Percentiles rank a stretch among this genome's conserved stretches.
Evolutionary conservation across 2,113 vertebrate species (phyloP).

Genomic region (Callipepla squamata): DNA sequence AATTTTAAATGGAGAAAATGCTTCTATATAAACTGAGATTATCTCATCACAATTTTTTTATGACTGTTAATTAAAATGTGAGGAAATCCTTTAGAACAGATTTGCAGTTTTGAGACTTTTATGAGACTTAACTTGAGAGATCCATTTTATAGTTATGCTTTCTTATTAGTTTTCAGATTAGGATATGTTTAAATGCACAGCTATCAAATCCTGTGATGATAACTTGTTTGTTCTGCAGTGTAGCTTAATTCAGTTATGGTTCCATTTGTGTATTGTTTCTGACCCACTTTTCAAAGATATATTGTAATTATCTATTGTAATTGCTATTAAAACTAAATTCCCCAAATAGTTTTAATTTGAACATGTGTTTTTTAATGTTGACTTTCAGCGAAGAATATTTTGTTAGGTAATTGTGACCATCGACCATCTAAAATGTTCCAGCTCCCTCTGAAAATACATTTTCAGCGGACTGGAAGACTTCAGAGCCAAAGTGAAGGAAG

Average conservation of each 20-base stretch:
- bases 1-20: conserved; percentile 61
- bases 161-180: conserved; percentile 61
- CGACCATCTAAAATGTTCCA: neutral
- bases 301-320: conserved; percentile 17
- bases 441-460: neutral
- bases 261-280: conserved; percentile 2
- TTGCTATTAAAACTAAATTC: conserved; percentile 5
- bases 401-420: neutral
- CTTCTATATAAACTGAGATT: conserved; percentile 54
- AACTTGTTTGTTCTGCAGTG: conserved; percentile 51
- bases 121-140: conserved; percentile 59
- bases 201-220: conserved; percentile 52
- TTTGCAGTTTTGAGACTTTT: conserved; percentile 67
- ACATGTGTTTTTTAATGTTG: neutral
- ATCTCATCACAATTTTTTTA: conserved; percentile 72
- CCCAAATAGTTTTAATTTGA: neutral
- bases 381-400: neutral
- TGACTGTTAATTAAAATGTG: conserved; percentile 74
- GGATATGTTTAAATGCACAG: conserved; percentile 24
- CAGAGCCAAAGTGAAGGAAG: neutral
- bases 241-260: conserved; percentile 35
- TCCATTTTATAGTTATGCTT: conserved; percentile 61
- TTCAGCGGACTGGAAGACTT: neutral
- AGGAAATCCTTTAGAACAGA: conserved; percentile 67
- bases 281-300: neutral